A percentile compares a stretch with the other conserved stretches of the same genome.
Evolutionary conservation across 2,888 invertebrate species (phyloP).

Genomic region (Ornithoptera alexandrae): DNA sequence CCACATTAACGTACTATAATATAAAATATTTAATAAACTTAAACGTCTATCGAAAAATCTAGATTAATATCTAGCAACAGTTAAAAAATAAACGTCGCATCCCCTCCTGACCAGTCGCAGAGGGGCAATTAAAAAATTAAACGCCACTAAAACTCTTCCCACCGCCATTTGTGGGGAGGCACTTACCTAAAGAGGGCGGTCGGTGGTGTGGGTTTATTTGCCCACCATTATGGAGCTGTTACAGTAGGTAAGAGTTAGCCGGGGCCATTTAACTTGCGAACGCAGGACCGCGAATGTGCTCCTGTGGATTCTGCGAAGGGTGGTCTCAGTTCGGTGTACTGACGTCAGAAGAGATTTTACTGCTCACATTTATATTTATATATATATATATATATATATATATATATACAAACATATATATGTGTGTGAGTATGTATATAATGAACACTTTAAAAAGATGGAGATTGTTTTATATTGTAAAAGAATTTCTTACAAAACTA

Average conservation of each 20-base stretch:
- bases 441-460: too few relatives aligned
- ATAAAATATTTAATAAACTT: too few relatives aligned
- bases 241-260: conserved; percentile 37
- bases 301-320: conserved; percentile 7
- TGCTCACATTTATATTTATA: too few relatives aligned
- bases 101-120: conserved; percentile 7
- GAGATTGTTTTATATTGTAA: too few relatives aligned
- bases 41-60: too few relatives aligned
- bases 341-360: not conserved
- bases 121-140: conserved; percentile 28
- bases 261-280: conserved; percentile 32
- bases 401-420: too few relatives aligned
- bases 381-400: too few relatives aligned
- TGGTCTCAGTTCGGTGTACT: conserved; percentile 20
- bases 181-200: conserved; percentile 37
- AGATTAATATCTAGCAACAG: not conserved
- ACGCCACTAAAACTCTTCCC: conserved; percentile 21
- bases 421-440: too few relatives aligned
- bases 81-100: conserved; percentile 13
- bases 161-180: conserved; percentile 34
- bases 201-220: conserved; percentile 38
- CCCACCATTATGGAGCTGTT: conserved; percentile 51
- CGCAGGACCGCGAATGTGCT: conserved; percentile 30
- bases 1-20: too few relatives aligned
- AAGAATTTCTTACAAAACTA: too few relatives aligned